These are phyloP conservation scores for Clusia tigrina DNA, from an alignment of 2,888 invertebrate species.

Conservation along the genomic window DNA sequence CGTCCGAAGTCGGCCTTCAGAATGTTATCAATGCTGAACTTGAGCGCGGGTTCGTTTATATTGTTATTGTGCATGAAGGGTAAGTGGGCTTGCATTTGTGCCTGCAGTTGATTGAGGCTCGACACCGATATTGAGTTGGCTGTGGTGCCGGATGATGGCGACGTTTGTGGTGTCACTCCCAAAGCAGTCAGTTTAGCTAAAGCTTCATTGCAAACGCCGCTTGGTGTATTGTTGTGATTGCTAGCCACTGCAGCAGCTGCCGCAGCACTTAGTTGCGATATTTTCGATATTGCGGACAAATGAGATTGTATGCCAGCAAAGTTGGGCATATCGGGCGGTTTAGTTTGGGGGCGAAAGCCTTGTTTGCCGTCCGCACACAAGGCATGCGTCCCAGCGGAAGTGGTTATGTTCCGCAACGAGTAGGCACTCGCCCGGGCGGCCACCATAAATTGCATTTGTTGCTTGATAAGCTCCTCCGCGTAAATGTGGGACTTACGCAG, in stretches of 20 bases:
- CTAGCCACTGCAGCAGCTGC: conserved; percentile 49
- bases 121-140: conserved; percentile 37
- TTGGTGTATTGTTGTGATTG: conserved; percentile 23
- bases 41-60: conserved; percentile 70
- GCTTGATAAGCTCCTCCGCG: conserved; percentile 64
- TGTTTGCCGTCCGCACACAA: conserved; percentile 23
- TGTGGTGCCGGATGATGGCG: conserved; percentile 25
- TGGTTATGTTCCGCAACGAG: conserved; percentile 46
- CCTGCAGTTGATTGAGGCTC: conserved; percentile 48
- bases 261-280: conserved; percentile 63
- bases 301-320: conserved; percentile 72
- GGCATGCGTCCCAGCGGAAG: conserved; percentile 13
- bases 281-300: conserved; percentile 73
- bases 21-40: conserved; percentile 88
- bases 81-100: conserved; percentile 55
- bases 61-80: conserved; percentile 51
- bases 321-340: conserved; percentile 38
- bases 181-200: conserved; percentile 57
- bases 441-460: conserved; percentile 65
- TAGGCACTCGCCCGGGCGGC: conserved; percentile 62
- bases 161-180: conserved; percentile 37
- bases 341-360: conserved; percentile 39
- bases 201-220: conserved; percentile 46
- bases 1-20: conserved; percentile 85
- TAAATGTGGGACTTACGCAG: conserved; percentile 63